phyloP scores from a whole-genome alignment of 2,797 vertebrate species.

The Galagoides demidoff region DNA sequence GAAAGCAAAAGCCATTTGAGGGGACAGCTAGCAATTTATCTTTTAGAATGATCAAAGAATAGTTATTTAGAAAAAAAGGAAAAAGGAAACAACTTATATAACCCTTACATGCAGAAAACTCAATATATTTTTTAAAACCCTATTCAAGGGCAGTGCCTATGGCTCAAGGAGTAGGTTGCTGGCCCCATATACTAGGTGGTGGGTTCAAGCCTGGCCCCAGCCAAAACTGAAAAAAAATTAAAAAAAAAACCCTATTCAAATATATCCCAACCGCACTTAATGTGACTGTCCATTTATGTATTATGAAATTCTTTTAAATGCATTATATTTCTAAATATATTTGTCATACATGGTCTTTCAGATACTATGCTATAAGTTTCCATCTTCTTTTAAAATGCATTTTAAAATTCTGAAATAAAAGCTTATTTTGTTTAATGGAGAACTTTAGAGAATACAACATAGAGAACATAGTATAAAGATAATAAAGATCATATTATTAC shows the following conservation, averaged over 20 bases:
- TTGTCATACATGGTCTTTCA: slow-evolving; percentile 35
- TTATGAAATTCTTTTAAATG: slow-evolving; percentile 61
- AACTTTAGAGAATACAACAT: slow-evolving; percentile 4
- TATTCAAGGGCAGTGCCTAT: neutral
- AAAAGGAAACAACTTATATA: neutral
- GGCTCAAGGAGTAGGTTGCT: no score
- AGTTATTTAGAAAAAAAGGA: slow-evolving; percentile 20
- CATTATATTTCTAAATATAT: slow-evolving; percentile 41
- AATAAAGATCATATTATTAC: neutral
- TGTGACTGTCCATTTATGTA: neutral
- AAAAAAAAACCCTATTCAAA: neutral
- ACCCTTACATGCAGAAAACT: neutral
- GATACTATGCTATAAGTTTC: slow-evolving; percentile 42
- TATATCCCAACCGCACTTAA: slow-evolving; percentile 1
- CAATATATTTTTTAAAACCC: neutral
- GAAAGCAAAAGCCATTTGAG: neutral
- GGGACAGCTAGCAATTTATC: neutral
- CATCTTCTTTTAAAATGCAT: slow-evolving; percentile 42
- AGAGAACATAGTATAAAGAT: neutral
- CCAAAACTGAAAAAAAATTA: no score
- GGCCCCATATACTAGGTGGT: no score
- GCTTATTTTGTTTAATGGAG: slow-evolving; percentile 32
- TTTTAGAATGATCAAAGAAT: neutral
- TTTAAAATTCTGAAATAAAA: slow-evolving; percentile 48
- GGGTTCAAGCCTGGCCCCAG: no score